phyloP scores from a whole-genome alignment of 35 echinoderm and acorn worm species.

The Apostichopus japonicus region DNA sequence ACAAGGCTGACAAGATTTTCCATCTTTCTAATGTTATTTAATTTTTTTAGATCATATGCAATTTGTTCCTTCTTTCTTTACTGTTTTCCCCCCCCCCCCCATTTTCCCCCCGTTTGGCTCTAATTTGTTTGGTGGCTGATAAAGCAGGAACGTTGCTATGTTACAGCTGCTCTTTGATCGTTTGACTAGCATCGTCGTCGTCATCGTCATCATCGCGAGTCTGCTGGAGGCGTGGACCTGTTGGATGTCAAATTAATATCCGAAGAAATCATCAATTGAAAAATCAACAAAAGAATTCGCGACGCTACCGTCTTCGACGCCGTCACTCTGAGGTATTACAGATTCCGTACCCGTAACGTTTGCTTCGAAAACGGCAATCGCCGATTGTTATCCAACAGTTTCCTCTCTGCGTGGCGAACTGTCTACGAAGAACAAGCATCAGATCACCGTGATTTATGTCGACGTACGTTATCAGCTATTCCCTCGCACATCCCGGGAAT shows the following conservation, averaged over 20 bases:
- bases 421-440: too few species aligned
- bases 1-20: neutral
- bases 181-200: neutral
- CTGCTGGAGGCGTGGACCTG: conserved; percentile 28
- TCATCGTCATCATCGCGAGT: too few species aligned
- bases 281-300: neutral
- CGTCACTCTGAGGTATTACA: too few species aligned
- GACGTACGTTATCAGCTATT: neutral
- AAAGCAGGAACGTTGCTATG: conserved; percentile 8
- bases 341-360: too few species aligned
- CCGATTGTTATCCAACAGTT: too few species aligned
- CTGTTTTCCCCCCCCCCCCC: neutral
- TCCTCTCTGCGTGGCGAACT: too few species aligned
- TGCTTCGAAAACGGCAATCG: too few species aligned
- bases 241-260: conserved; percentile 43
- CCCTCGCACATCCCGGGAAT: neutral
- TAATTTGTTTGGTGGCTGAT: neutral
- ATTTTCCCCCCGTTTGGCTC: neutral
- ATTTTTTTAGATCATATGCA: neutral
- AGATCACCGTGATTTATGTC: neutral
- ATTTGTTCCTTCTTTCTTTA: neutral
- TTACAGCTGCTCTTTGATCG: conserved; percentile 16
- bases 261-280: conserved; percentile 11
- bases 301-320: too few species aligned
- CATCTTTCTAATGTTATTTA: neutral